Evolutionary conservation across 2,888 invertebrate species (phyloP).

Genomic region (Xestia ashworthii): DNA sequence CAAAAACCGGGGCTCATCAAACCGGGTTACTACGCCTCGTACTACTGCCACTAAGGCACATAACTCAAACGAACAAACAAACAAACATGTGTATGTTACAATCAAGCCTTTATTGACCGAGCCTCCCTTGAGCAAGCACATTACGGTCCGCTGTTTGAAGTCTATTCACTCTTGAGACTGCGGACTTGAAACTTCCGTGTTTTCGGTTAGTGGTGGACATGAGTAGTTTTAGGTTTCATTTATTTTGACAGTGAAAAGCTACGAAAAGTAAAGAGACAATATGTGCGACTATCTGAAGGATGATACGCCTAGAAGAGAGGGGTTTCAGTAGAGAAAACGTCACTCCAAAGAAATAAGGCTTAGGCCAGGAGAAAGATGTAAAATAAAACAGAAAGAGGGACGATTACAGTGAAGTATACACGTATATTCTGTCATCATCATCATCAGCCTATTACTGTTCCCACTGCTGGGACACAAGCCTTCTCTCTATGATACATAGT

Average conservation of each 20-base stretch:
- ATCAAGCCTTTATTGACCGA: slow-evolving; percentile 73
- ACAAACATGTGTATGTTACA: slow-evolving; percentile 46
- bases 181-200: slow-evolving; percentile 42
- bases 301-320: neutral
- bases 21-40: slow-evolving; percentile 14
- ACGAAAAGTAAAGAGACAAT: neutral
- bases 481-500: too few species aligned
- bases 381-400: neutral
- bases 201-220: slow-evolving; percentile 21
- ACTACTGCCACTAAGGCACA: slow-evolving; percentile 21
- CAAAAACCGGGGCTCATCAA: neutral
- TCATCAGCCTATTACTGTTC: too few species aligned
- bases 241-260: neutral
- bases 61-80: slow-evolving; percentile 47
- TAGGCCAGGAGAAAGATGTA: neutral
- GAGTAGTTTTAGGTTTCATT: neutral
- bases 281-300: neutral
- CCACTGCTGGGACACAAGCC: too few species aligned
- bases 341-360: neutral
- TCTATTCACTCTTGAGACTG: slow-evolving; percentile 37
- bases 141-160: slow-evolving; percentile 59
- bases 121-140: slow-evolving; percentile 67
- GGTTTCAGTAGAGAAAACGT: too few species aligned
- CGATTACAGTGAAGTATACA: neutral
- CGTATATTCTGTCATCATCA: neutral